Evolutionary conservation across 2,888 invertebrate species (phyloP), one percentile per base, ranked within the genome.

Genomic region (Diarsia dahlii): DNA sequence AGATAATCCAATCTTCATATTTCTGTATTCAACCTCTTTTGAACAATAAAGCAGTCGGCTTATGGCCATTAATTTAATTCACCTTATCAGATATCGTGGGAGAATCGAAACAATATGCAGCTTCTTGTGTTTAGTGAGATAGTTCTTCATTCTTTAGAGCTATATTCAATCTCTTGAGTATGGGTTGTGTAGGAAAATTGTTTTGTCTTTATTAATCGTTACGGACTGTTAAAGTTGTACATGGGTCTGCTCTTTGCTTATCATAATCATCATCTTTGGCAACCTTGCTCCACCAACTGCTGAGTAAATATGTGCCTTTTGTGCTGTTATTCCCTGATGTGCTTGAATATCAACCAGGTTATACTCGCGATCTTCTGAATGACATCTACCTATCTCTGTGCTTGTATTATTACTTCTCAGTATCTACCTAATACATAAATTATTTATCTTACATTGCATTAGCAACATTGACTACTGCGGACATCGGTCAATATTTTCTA

Each of bases 71-170:
- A 84, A 84, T 85, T 81, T 82, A 84, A 86, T 88, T 70, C 78
- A 71, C 64, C 74, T 87, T 89, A 90, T 90, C 88, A 74, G 71
- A 78, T 82, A 84, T 86, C 88, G 87, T 91, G 91, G 81, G 91
- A 91, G 84, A 82, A 75, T 71, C 63, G 62, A 73, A 69, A 81
- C 87, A 87, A 87, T 85, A 65, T 77, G 68, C 18, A 63, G 67
- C 65, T 67, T 86, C 69, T 78, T 71, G 70, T 70, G 58, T 72
- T 71, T 58, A 62, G 50, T 82, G 64, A 68, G 71, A 65, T 65
- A 84, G 72, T 75, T 74, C 45, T 72, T 74, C n/a, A 73, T 68
- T 75, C 46, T 69, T 48, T 45, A 13, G n/a, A 60, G 12, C n/a
- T 62, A 39, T 50, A 69, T n/a, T 20, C 15, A 28, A 81, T 71